These are phyloP conservation scores for Rhabdophis nuchalis DNA, from an alignment of 2,797 vertebrate species.

Conservation along the genomic window DNA sequence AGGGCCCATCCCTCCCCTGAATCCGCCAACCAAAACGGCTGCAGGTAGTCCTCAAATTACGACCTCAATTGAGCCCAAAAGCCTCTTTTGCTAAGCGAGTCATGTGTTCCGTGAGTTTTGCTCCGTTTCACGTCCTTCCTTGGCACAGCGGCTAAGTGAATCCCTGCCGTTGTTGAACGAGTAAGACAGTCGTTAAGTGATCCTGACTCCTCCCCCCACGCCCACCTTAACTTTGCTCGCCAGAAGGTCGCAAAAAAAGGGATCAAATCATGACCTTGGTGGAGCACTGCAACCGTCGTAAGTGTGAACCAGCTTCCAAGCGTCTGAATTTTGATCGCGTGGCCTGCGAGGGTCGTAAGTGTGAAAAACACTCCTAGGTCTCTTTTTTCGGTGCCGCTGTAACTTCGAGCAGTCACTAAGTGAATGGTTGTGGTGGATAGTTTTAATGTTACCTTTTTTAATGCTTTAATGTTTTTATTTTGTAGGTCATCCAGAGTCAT, in stretches of 20 bases:
- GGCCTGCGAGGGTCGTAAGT: background rate
- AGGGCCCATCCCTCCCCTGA: background rate
- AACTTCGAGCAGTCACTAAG: background rate
- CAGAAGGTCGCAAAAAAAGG: background rate
- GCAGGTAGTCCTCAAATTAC: background rate
- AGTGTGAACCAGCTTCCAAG: background rate
- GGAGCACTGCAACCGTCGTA: background rate
- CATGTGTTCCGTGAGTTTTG: too few relatives aligned
- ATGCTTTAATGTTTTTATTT: too few relatives aligned
- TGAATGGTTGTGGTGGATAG: too few relatives aligned
- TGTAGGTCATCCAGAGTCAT: too few relatives aligned
- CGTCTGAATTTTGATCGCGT: too few relatives aligned
- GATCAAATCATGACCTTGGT: rapidly evolving
- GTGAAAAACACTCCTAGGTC: background rate
- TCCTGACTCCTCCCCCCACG: too few relatives aligned
- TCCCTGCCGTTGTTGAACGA: too few relatives aligned
- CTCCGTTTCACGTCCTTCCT: background rate
- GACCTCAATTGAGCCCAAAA: background rate
- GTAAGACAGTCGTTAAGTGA: too few relatives aligned
- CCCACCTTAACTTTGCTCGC: background rate
- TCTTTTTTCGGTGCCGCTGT: too few relatives aligned
- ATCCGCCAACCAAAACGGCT: background rate
- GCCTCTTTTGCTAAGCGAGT: background rate
- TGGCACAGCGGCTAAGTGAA: background rate
- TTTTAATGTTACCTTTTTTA: too few relatives aligned